These are phyloP conservation scores for Pollimyrus isidori DNA, from an alignment of 2,113 vertebrate genomes.

Conservation along the genomic window DNA sequence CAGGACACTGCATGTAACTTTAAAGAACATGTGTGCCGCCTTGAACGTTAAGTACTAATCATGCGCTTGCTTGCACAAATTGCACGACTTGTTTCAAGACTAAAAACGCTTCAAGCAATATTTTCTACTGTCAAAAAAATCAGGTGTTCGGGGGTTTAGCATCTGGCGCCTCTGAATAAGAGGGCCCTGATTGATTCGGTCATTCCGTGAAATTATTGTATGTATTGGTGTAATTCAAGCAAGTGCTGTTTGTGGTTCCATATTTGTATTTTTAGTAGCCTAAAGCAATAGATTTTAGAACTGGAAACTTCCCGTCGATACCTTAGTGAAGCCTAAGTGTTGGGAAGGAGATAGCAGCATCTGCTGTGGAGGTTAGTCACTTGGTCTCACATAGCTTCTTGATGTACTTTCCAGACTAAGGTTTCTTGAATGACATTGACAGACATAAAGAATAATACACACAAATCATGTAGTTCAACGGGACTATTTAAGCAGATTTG, in stretches of 20 bases:
- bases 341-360: conserved; percentile 47
- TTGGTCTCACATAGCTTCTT: conserved; percentile 41
- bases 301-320: conserved; percentile 34
- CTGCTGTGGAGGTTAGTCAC: conserved; percentile 55
- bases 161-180: conserved; percentile 30
- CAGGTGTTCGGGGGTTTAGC: conserved; percentile 32
- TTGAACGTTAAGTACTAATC: conserved; percentile 19
- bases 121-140: conserved; percentile 23
- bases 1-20: conserved; percentile 6
- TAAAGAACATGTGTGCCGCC: conserved; percentile 11
- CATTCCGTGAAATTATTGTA: background rate
- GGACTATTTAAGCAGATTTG: background rate
- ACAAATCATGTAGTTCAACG: background rate
- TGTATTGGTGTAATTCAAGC: background rate
- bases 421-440: conserved; percentile 27
- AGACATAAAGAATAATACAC: conserved; percentile 22
- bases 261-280: background rate
- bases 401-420: conserved; percentile 48
- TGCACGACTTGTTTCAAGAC: conserved; percentile 15
- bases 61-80: conserved; percentile 21
- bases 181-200: background rate
- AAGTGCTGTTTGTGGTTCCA: background rate
- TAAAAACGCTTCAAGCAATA: background rate
- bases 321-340: conserved; percentile 43
- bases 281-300: background rate